Evolutionary conservation across 1,140 invertebrate genomes (phyloP).

Genomic region (Macrosteles quadrilineatus): DNA sequence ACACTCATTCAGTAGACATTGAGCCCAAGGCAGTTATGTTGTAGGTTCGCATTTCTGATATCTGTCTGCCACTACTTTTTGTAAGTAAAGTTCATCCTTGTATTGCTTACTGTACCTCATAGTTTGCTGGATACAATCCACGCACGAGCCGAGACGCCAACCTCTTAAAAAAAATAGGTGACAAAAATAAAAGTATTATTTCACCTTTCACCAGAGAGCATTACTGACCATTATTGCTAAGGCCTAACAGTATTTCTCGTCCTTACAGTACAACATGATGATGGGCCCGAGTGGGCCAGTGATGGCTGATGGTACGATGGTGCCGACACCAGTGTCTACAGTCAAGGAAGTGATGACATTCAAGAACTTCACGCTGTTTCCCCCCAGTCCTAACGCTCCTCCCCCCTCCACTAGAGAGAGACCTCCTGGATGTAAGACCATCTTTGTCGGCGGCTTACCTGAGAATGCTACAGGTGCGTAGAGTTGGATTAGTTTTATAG

Average conservation of each 20-base stretch:
- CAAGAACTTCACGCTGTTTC: slow-evolving; percentile 83
- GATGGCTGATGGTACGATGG: slow-evolving; percentile 54
- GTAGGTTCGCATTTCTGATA: too few relatives aligned
- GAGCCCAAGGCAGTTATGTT: too few relatives aligned
- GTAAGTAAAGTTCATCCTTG: too few relatives aligned
- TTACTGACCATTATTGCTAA: slow-evolving; percentile 15
- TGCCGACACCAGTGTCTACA: slow-evolving; percentile 43
- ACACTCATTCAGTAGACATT: too few relatives aligned
- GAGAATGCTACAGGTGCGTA: slow-evolving; percentile 71
- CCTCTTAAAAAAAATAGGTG: too few relatives aligned
- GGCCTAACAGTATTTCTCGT: not conserved
- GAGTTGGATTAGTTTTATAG: too few relatives aligned
- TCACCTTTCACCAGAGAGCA: too few relatives aligned
- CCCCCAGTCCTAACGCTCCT: slow-evolving; percentile 82
- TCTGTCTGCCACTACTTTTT: too few relatives aligned
- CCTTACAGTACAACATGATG: slow-evolving; percentile 53
- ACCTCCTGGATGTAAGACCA: slow-evolving; percentile 87
- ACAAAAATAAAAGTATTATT: too few relatives aligned
- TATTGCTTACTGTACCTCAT: too few relatives aligned
- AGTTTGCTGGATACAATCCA: too few relatives aligned
- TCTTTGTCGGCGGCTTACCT: slow-evolving; percentile 92
- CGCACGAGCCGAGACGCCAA: too few relatives aligned
- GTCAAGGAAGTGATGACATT: slow-evolving; percentile 81
- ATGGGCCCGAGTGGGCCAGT: slow-evolving; percentile 47
- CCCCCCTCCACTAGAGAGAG: slow-evolving; percentile 79